Conservation (phyloP, 2,113 vertebrate genomes). For the Rhombomys opimus region DNA sequence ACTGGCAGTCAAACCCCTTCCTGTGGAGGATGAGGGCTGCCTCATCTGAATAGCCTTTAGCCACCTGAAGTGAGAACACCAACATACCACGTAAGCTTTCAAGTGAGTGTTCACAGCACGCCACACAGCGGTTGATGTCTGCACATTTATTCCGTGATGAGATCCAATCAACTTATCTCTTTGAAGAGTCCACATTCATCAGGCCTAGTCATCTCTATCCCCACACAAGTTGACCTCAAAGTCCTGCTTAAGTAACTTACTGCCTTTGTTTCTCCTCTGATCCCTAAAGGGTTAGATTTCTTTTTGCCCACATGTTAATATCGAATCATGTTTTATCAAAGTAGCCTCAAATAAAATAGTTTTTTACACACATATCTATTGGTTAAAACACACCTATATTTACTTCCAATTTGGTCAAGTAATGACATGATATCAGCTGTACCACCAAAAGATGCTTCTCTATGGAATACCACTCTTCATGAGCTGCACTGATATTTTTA, state of each 20-base stretch:
- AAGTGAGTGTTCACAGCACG: not conserved
- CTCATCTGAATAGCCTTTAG: constrained; percentile 89
- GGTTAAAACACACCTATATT: not conserved
- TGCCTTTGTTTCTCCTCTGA: not conserved
- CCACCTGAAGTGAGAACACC: constrained; percentile 76
- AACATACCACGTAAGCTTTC: not conserved
- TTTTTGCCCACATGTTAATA: not conserved
- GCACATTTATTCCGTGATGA: not conserved
- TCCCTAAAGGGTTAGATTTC: not conserved
- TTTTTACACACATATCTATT: not conserved
- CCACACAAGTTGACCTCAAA: not conserved
- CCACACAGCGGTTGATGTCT: not conserved
- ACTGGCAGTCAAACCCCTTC: constrained; percentile 94
- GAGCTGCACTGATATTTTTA: constrained; percentile 63
- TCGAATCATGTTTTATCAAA: not conserved
- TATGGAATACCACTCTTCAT: constrained; percentile 24
- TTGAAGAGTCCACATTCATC: not conserved
- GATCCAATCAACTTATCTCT: not conserved
- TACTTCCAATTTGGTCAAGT: not conserved
- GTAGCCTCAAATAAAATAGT: constrained; percentile 42
- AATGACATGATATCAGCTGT: not conserved
- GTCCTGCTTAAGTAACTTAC: not conserved
- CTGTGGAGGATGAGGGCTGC: constrained; percentile 94
- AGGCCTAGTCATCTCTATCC: rapidly evolving
- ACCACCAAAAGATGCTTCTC: constrained; percentile 17